A percentile compares a stretch with the other conserved stretches of the same genome.
phyloP scores from a whole-genome alignment of 2,113 vertebrate species.

The Poecilia latipinna region DNA sequence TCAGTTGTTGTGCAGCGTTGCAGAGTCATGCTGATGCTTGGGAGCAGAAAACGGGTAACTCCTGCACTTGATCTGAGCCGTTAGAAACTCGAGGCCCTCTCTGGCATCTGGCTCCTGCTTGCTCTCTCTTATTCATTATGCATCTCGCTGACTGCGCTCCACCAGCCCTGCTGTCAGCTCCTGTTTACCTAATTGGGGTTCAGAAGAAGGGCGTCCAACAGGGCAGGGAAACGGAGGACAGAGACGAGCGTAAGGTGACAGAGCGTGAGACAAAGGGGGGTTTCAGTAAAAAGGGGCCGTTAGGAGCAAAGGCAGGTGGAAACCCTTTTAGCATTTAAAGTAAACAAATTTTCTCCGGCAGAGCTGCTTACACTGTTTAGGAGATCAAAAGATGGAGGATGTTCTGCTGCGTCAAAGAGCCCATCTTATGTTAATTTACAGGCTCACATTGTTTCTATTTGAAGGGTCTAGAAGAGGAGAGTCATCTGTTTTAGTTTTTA shows the following conservation, averaged over 20 bases:
- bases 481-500: background rate
- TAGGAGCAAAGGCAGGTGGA: conserved; percentile 27
- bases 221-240: conserved; percentile 16
- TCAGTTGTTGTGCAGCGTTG: background rate
- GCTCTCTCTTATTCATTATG: conserved; percentile 28
- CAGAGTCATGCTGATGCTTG: conserved; percentile 12
- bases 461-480: background rate
- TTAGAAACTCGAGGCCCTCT: conserved; percentile 17
- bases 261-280: conserved; percentile 20
- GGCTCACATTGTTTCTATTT: background rate
- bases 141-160: conserved; percentile 40
- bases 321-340: conserved; percentile 28
- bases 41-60: background rate
- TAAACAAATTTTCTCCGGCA: conserved; percentile 22
- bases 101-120: background rate
- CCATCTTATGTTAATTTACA: background rate
- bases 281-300: conserved; percentile 26
- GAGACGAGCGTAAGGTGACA: conserved; percentile 29
- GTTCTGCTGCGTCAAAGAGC: background rate
- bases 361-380: conserved; percentile 1
- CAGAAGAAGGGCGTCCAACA: conserved; percentile 43
- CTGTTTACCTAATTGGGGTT: conserved; percentile 73
- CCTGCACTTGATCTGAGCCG: background rate
- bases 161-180: conserved; percentile 65
- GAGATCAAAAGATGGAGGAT: background rate